Conservation (phyloP, 2,113 vertebrate genomes). For the Lycaon pictus region DNA sequence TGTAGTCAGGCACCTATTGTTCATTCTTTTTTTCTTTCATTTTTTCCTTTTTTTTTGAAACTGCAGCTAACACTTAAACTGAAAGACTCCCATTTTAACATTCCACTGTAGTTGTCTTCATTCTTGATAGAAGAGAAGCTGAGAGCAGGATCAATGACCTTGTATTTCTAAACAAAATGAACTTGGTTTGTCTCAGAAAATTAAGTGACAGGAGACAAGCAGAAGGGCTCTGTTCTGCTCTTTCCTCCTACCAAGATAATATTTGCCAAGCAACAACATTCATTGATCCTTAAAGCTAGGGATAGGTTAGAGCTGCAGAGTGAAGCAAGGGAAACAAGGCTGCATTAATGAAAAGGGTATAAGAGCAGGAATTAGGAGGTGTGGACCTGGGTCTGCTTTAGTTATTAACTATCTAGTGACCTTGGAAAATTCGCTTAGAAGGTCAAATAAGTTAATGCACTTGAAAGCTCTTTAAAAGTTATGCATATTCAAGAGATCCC, state of each 20-base stretch:
- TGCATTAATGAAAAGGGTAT: not conserved
- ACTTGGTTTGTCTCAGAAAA: conserved; percentile 73
- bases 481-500: not conserved
- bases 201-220: conserved; percentile 66
- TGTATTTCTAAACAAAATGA: conserved; percentile 75
- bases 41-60: not conserved
- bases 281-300: conserved; percentile 13
- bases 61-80: not conserved
- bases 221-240: conserved; percentile 49
- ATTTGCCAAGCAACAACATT: conserved; percentile 3
- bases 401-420: not conserved
- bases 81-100: conserved; percentile 55
- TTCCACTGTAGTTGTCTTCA: conserved; percentile 11
- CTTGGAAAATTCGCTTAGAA: conserved; percentile 6
- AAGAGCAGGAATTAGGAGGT: not conserved
- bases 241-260: conserved; percentile 39
- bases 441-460: not conserved
- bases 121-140: conserved; percentile 61
- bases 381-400: not conserved
- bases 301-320: not conserved
- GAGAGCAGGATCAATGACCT: conserved; percentile 47
- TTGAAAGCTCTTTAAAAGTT: conserved; percentile 29
- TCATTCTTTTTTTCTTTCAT: not conserved
- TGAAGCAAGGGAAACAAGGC: not conserved
- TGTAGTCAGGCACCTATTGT: not conserved